Evolutionary conservation across 1,140 invertebrate species (phyloP).

Genomic region (Drosophila trapezifrons): DNA sequence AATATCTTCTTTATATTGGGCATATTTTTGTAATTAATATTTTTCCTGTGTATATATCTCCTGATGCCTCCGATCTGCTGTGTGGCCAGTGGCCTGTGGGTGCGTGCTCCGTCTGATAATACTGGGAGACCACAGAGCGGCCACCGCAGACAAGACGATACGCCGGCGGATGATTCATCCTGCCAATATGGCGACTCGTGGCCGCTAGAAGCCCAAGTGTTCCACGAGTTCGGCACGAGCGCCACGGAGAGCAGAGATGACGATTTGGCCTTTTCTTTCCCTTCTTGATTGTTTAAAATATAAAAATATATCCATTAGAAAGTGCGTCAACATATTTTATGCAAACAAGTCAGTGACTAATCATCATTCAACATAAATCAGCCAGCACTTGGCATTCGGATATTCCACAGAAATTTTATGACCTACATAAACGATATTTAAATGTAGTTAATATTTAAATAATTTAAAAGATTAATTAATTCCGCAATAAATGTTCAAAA

Average conservation of each 20-base stretch:
- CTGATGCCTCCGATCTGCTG: conserved; percentile 4
- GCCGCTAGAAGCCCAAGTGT: conserved; percentile 37
- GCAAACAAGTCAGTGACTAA: neutral
- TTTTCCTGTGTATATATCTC: neutral
- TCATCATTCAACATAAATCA: neutral
- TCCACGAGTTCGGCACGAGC: conserved; percentile 43
- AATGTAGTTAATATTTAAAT: no score
- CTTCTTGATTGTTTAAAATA: no score
- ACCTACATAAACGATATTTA: no score
- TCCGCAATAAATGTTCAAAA: no score
- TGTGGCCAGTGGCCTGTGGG: conserved; percentile 14
- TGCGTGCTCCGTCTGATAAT: conserved; percentile 64
- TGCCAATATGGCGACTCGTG: conserved; percentile 34
- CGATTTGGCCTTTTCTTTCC: neutral
- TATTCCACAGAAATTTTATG: no score
- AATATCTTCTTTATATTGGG: no score
- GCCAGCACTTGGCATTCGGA: no score
- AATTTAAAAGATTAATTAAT: no score
- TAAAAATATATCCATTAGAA: neutral
- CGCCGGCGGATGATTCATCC: conserved; percentile 45
- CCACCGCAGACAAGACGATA: conserved; percentile 29
- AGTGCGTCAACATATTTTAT: neutral
- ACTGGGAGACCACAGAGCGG: conserved; percentile 28
- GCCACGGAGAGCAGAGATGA: conserved; percentile 27
- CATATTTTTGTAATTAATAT: neutral